Conservation (phyloP, 2,888 invertebrate species). For the Automeris io region DNA sequence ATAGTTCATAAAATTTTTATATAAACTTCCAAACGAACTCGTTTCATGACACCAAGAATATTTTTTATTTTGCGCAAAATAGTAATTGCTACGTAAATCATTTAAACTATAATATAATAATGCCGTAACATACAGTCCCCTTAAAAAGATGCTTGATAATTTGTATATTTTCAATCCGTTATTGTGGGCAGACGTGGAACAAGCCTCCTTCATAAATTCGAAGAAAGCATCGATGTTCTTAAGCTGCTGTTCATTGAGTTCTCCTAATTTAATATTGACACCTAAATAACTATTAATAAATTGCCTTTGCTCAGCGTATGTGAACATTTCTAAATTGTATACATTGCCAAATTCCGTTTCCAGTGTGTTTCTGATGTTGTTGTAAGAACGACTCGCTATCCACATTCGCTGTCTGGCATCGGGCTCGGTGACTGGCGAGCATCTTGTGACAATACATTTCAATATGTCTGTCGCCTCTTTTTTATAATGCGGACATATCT, state of each 20-base stretch:
- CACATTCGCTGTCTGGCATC: background rate
- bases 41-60: too few species aligned
- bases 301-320: background rate
- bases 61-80: too few species aligned
- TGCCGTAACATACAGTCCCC: background rate
- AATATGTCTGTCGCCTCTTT: conserved; percentile 3
- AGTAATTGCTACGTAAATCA: too few species aligned
- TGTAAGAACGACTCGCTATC: conserved; percentile 2
- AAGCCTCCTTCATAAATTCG: conserved; percentile 3
- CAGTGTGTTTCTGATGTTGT: background rate
- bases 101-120: too few species aligned
- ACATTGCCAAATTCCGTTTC: background rate
- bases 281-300: background rate
- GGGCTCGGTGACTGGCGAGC: too few species aligned
- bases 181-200: too few species aligned
- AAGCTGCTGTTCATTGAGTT: background rate
- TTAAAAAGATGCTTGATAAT: background rate
- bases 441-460: background rate
- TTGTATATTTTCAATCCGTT: background rate
- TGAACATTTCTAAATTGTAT: background rate
- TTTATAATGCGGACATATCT: conserved; percentile 5
- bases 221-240: conserved; percentile 1
- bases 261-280: background rate
- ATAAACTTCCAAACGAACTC: too few species aligned
- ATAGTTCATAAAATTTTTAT: too few species aligned